Evolutionary conservation across 2,888 invertebrate species (phyloP).

Genomic region (Spisula solida): DNA sequence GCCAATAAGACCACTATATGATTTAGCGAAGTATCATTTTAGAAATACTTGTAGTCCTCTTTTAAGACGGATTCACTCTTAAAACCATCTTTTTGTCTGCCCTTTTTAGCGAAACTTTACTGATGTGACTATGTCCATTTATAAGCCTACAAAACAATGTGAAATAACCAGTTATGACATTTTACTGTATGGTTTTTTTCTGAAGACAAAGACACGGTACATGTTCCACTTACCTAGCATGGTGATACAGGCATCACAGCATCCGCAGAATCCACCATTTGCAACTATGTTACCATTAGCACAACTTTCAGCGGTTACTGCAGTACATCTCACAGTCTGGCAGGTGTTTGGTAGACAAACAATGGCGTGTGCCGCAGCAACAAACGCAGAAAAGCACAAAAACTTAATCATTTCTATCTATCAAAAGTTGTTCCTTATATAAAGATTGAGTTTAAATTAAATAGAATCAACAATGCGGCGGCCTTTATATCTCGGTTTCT

Average conservation of each 20-base stretch:
- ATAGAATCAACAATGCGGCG: not conserved
- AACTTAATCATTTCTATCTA: slow-evolving; percentile 52
- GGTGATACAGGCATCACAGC: slow-evolving; percentile 69
- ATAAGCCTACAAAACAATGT: too few species aligned
- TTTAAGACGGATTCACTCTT: too few species aligned
- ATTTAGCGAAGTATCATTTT: too few species aligned
- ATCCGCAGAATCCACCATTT: slow-evolving; percentile 72
- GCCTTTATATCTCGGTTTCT: not conserved
- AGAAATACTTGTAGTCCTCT: too few species aligned
- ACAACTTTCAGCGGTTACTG: too few species aligned
- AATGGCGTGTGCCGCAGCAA: slow-evolving; percentile 55
- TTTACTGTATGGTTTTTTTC: too few species aligned
- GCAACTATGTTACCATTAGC: slow-evolving; percentile 23
- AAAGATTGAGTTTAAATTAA: not conserved
- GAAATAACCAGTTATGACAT: too few species aligned
- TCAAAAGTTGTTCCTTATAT: not conserved
- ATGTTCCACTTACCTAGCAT: slow-evolving; percentile 56
- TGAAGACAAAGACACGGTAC: too few species aligned
- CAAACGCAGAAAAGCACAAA: slow-evolving; percentile 39
- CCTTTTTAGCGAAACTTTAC: too few species aligned
- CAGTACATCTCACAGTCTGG: slow-evolving; percentile 58
- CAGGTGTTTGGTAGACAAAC: slow-evolving; percentile 65
- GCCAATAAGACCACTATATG: too few species aligned
- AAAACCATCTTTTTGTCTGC: too few species aligned
- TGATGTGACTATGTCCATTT: too few species aligned